phyloP scores from a whole-genome alignment of 2,888 invertebrate genomes.

The Meteorus cinctellus region DNA sequence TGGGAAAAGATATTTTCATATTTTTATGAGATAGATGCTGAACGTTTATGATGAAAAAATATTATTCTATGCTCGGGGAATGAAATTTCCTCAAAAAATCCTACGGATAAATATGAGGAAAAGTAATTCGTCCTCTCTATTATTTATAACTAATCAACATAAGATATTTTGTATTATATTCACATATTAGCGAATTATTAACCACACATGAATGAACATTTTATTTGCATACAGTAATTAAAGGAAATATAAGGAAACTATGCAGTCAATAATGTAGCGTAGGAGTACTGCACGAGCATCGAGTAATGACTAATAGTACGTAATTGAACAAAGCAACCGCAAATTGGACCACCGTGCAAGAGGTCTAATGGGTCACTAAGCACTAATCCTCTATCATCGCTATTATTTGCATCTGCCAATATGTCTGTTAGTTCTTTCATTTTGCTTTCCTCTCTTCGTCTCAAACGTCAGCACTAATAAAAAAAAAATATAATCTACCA shows the following conservation, averaged over 20 bases:
- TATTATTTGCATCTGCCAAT: slow-evolving; percentile 65
- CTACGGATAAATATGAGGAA: no score
- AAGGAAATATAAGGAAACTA: slow-evolving; percentile 26
- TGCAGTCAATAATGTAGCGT: slow-evolving; percentile 50
- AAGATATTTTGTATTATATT: no score
- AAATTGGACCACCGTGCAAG: slow-evolving; percentile 72
- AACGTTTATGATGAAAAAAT: no score
- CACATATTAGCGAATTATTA: no score
- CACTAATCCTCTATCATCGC: slow-evolving; percentile 66
- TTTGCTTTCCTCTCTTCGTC: neutral
- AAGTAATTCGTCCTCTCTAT: no score
- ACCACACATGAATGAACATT: neutral
- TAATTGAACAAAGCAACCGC: slow-evolving; percentile 73
- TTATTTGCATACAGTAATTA: neutral
- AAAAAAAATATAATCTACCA: no score
- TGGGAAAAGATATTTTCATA: no score
- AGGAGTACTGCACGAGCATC: slow-evolving; percentile 64
- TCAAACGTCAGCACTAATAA: no score
- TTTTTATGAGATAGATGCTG: no score
- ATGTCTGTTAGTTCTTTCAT: neutral
- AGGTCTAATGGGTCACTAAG: slow-evolving; percentile 65
- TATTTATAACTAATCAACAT: no score
- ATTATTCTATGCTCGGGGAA: no score
- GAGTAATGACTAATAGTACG: slow-evolving; percentile 65
- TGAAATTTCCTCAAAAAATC: no score